Evolutionary conservation across 2,888 invertebrate genomes (phyloP).

Genomic region (Brassicogethes aeneus): DNA sequence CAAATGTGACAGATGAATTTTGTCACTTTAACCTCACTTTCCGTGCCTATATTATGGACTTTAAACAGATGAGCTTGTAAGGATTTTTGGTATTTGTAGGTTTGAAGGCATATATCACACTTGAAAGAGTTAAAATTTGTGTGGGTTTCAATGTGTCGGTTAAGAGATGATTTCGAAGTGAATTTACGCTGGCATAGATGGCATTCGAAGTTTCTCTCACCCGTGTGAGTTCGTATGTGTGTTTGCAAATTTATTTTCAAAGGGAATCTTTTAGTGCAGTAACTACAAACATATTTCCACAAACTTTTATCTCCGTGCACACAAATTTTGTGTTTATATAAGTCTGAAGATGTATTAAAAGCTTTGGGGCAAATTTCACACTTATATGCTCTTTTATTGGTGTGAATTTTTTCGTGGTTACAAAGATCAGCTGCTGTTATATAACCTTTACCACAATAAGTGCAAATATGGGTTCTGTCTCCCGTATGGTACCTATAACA

Average conservation of each 20-base stretch:
- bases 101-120: constrained; percentile 45
- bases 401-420: constrained; percentile 36
- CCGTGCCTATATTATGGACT: constrained; percentile 37
- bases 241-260: constrained; percentile 33
- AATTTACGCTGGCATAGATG: constrained; percentile 31
- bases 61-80: constrained; percentile 47
- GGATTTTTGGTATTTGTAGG: constrained; percentile 45
- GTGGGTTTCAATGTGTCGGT: constrained; percentile 31
- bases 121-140: constrained; percentile 27
- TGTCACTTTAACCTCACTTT: constrained; percentile 45
- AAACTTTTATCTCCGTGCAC: constrained; percentile 29
- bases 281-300: constrained; percentile 33
- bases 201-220: constrained; percentile 31
- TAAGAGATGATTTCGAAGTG: constrained; percentile 29
- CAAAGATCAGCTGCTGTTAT: constrained; percentile 34
- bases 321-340: constrained; percentile 34
- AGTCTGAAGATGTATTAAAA: constrained; percentile 34
- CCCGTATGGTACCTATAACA: constrained; percentile 24
- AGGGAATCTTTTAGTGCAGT: constrained; percentile 30
- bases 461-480: constrained; percentile 31
- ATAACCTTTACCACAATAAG: constrained; percentile 40
- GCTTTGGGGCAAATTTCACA: constrained; percentile 34
- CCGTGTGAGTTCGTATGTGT: constrained; percentile 33
- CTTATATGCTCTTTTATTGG: constrained; percentile 31
- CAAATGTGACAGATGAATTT: constrained; percentile 36